Conservation (phyloP, 2,797 vertebrate genomes). For the Moxostoma hubbsi region DNA sequence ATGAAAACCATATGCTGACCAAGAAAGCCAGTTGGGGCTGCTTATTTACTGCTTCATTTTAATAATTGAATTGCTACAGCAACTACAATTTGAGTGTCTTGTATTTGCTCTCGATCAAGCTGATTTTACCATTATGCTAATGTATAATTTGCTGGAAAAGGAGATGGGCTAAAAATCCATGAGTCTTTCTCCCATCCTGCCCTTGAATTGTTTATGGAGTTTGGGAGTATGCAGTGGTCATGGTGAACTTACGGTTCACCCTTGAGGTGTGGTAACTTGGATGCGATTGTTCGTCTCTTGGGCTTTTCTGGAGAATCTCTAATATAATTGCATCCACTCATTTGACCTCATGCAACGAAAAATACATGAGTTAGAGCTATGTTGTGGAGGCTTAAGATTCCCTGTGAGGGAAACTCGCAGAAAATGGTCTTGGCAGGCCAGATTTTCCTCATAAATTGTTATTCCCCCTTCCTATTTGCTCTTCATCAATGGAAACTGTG, state of each 20-base stretch:
- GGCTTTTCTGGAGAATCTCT: constrained; percentile 54
- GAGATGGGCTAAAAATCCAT: constrained; percentile 55
- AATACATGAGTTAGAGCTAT: constrained; percentile 36
- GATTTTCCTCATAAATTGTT: constrained; percentile 55
- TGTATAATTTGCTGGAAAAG: constrained; percentile 60
- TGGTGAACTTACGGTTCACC: background rate
- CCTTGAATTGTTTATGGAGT: background rate
- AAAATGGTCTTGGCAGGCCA: constrained; percentile 63
- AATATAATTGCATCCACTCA: constrained; percentile 58
- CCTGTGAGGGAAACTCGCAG: constrained; percentile 49
- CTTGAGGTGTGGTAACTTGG: constrained; percentile 25
- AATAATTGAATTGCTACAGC: background rate
- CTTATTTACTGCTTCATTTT: background rate
- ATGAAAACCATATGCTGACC: no score
- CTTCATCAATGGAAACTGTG: constrained; percentile 53
- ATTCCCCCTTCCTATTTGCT: constrained; percentile 58
- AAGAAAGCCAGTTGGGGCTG: no score
- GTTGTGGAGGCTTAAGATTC: constrained; percentile 31
- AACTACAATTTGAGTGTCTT: background rate
- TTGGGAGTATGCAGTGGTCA: background rate
- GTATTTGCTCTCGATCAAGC: background rate
- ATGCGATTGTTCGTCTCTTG: background rate
- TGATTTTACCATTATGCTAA: background rate
- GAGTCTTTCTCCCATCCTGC: background rate
- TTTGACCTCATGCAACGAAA: constrained; percentile 64